These are phyloP conservation scores for Galeopterus variegatus DNA, from an alignment of 2,113 vertebrate genomes.

Conservation along the genomic window DNA sequence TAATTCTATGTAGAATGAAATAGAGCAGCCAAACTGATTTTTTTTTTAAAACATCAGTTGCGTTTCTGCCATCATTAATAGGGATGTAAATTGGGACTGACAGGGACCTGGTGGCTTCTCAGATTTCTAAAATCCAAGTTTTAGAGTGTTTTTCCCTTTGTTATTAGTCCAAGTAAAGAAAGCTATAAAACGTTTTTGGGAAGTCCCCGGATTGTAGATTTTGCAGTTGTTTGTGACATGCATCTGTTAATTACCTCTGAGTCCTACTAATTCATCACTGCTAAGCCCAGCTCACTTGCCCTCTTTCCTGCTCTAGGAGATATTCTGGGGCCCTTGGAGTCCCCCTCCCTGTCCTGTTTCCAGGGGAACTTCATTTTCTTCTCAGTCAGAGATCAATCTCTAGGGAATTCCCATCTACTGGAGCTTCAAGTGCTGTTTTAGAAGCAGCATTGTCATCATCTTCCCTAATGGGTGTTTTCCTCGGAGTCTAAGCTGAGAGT, in stretches of 20 bases:
- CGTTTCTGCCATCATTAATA: slow-evolving; percentile 7
- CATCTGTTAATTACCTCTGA: neutral
- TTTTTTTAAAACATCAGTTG: neutral
- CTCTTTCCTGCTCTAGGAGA: neutral
- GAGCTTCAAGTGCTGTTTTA: slow-evolving; percentile 66
- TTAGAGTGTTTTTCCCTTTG: neutral
- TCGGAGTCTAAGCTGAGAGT: neutral
- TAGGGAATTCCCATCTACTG: slow-evolving; percentile 56
- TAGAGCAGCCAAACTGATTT: neutral
- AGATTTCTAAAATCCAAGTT: slow-evolving; percentile 36
- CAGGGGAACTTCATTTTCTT: slow-evolving; percentile 74
- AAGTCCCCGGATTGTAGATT: neutral
- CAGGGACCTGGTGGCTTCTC: neutral
- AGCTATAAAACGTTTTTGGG: slow-evolving; percentile 39
- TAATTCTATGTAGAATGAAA: neutral
- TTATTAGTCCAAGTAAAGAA: slow-evolving; percentile 71
- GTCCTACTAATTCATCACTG: neutral
- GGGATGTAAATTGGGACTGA: neutral
- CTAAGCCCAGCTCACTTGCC: neutral
- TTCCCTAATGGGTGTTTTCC: slow-evolving; percentile 40
- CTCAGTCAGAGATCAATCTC: slow-evolving; percentile 48
- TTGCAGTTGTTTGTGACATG: neutral
- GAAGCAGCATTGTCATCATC: slow-evolving; percentile 62
- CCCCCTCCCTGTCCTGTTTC: slow-evolving; percentile 58
- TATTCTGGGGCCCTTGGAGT: neutral